phyloP scores from a whole-genome alignment of 1,140 invertebrate genomes.

The Diprion similis region DNA sequence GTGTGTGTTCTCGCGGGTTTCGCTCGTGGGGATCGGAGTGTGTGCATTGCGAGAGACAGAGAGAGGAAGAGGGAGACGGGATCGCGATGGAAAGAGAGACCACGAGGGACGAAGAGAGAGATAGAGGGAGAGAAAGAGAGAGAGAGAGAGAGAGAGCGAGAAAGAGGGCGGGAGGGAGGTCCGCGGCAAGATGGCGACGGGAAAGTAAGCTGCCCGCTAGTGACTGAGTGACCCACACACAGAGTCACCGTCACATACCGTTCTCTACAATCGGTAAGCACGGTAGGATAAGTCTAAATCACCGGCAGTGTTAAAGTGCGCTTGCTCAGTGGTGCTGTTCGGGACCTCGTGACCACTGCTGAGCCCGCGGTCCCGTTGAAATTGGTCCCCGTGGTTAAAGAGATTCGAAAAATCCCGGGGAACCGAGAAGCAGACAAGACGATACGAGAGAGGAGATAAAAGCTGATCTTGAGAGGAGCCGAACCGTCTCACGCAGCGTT shows the following conservation, averaged over 20 bases:
- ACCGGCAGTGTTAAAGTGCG: constrained; percentile 9
- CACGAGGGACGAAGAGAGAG: background rate
- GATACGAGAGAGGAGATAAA: background rate
- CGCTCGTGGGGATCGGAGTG: background rate
- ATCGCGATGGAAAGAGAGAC: background rate
- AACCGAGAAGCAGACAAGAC: background rate
- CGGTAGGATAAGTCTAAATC: constrained; percentile 29
- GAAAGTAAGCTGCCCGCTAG: constrained; percentile 50
- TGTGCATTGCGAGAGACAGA: background rate
- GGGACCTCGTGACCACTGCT: constrained; percentile 21
- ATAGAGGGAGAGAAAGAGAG: constrained; percentile 6
- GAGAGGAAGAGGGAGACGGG: background rate
- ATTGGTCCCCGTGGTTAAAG: too few relatives aligned
- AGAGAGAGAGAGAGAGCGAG: background rate
- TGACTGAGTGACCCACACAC: constrained; percentile 52
- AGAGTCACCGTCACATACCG: constrained; percentile 46
- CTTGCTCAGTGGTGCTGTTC: constrained; percentile 16
- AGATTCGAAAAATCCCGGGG: background rate
- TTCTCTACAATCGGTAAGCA: constrained; percentile 34
- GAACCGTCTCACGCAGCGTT: background rate
- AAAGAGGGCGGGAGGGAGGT: constrained; percentile 29
- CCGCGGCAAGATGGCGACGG: constrained; percentile 47
- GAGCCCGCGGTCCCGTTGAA: constrained; percentile 14
- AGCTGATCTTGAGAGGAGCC: background rate
- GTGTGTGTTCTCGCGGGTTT: background rate